Percentiles rank a stretch among this genome's conserved stretches.
Conservation (phyloP, 2,113 vertebrate genomes). For the Hydrochoerus hydrochaeris region DNA sequence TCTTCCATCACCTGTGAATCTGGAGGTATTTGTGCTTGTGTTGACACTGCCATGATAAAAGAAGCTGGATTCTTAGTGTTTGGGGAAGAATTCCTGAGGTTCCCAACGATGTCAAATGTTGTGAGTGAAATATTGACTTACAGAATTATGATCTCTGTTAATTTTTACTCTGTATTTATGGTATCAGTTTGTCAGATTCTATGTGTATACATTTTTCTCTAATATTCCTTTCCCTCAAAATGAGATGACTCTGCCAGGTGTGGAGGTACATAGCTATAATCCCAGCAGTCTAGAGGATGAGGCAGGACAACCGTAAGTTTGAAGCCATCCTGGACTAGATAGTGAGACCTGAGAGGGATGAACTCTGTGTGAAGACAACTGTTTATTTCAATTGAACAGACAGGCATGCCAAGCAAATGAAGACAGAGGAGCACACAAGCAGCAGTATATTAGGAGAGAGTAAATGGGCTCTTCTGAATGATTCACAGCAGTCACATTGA, state of each 20-base stretch:
- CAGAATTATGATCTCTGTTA: neutral
- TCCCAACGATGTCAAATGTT: neutral
- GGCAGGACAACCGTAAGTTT: neutral
- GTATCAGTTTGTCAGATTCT: neutral
- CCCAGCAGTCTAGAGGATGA: neutral
- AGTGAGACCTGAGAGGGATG: neutral
- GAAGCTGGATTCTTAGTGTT: neutral
- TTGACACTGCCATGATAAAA: neutral
- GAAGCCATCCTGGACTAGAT: neutral
- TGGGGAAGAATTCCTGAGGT: neutral
- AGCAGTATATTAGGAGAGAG: neutral
- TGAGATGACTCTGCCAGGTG: neutral
- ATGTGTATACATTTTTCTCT: neutral
- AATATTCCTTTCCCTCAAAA: neutral
- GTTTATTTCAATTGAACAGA: neutral
- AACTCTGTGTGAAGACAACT: neutral
- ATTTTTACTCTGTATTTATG: neutral
- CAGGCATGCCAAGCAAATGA: neutral
- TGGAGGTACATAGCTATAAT: neutral
- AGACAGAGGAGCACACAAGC: neutral
- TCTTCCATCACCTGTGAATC: neutral
- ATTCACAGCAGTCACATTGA: conserved; percentile 17
- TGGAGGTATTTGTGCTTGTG: neutral
- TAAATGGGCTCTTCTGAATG: conserved; percentile 7
- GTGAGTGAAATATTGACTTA: neutral